Evolutionary conservation across 1,140 invertebrate genomes (phyloP), one percentile per base, ranked within the genome.

Genomic region (Aporrectodea caliginosa): DNA sequence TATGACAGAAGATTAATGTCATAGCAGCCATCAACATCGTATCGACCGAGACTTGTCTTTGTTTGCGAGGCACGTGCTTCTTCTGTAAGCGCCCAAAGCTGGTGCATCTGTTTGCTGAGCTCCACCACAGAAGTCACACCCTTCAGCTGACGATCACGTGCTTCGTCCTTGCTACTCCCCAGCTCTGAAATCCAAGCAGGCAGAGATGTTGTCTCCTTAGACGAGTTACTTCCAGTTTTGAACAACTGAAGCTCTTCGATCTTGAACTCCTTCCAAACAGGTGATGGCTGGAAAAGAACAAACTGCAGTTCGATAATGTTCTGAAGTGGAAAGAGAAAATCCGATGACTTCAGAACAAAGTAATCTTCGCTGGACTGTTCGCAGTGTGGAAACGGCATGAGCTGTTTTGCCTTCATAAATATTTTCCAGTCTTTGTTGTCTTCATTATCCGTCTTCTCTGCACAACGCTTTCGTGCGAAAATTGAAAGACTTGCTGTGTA

Each of bases 251-350:
- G 79, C 70, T 90, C 89, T 80, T 90, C 90, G 29, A 91, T 82
- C 69, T 86, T 86, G 82, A 91, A 91, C 68, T 89, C 89, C 78
- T 88, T 88, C 90, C 90, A 91, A 0, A 89, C 86, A 16, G 89
- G 88, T 1, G 90, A 91, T 0, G 90, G 90, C 80, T 91, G 90
- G 70, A 88, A 86, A 31, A 91, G 84, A 70, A 90, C 88, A 16
- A 91, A 81, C 31, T 90, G 81, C 78, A 91, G 81, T 12, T 85
- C 84, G 1, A 82, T 82, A 1, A 88, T 78, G 78, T 87, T 85
- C 1, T 70, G 78, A 58, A 87, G 75, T 0, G 86, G 85, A 83
- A 83, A 84, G 12, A 75, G 83, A 78, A 89, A 88, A 79, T 90
- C 88, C 83, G 89, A 89, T 16, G 85, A 85, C 1, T 85, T 86